Conservation (phyloP, 2,797 vertebrate genomes). For the Neostethus bicornis region DNA sequence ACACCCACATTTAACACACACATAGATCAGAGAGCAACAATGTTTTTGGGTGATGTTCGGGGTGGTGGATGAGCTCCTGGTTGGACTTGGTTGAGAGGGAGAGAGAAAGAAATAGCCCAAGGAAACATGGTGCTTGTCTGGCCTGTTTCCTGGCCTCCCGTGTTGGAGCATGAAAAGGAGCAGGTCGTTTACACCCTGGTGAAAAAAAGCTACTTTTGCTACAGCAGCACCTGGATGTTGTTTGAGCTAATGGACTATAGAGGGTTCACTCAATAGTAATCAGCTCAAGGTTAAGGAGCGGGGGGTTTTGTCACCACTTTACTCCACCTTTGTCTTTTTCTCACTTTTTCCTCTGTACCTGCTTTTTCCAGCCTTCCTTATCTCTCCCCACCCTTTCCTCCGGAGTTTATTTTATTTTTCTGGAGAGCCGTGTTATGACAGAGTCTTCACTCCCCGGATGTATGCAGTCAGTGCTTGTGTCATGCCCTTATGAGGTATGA, state of each 20-base stretch:
- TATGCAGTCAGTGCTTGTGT: slow-evolving; percentile 74
- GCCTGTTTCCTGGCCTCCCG: slow-evolving; percentile 81
- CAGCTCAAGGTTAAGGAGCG: too few relatives aligned
- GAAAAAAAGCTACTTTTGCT: slow-evolving; percentile 75
- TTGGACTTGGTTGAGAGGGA: slow-evolving; percentile 69
- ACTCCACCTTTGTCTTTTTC: slow-evolving; percentile 25
- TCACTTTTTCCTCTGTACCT: slow-evolving; percentile 36
- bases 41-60: slow-evolving; percentile 53
- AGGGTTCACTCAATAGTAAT: slow-evolving; percentile 78
- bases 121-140: slow-evolving; percentile 73
- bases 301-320: slow-evolving; percentile 73
- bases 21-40: slow-evolving; percentile 56
- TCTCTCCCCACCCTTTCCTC: slow-evolving; percentile 57
- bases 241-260: slow-evolving; percentile 83
- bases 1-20: slow-evolving; percentile 64
- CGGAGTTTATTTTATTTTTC: slow-evolving; percentile 77
- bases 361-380: slow-evolving; percentile 54
- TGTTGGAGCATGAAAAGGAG: slow-evolving; percentile 79
- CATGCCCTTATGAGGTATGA: slow-evolving; percentile 80
- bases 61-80: slow-evolving; percentile 50
- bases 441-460: slow-evolving; percentile 74
- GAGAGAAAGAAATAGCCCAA: slow-evolving; percentile 69
- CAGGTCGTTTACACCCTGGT: slow-evolving; percentile 78
- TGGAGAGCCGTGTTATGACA: slow-evolving; percentile 74
- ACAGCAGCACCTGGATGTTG: slow-evolving; percentile 83